Percentiles rank a stretch among this genome's conserved stretches.
phyloP scores from a whole-genome alignment of 2,888 invertebrate species.

The Pyralis farinalis region DNA sequence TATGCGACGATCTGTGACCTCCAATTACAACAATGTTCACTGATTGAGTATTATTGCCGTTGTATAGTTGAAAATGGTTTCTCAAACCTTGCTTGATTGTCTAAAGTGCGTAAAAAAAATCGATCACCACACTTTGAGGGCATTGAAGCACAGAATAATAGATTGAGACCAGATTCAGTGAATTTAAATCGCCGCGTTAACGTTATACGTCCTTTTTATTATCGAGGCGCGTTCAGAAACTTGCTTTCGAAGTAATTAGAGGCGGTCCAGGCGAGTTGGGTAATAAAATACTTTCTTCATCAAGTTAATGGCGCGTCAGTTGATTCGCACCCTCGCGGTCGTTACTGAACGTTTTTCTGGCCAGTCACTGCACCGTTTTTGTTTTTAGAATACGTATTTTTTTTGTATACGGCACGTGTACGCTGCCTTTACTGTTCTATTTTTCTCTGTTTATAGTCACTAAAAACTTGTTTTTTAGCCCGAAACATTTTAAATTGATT shows the following conservation, averaged over 20 bases:
- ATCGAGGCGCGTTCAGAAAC: constrained; percentile 12
- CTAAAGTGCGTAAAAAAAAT: too few species aligned
- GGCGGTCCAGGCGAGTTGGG: constrained; percentile 11
- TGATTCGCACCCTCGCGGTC: constrained; percentile 34
- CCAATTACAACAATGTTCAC: too few species aligned
- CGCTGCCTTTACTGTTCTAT: background rate
- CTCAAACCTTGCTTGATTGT: too few species aligned
- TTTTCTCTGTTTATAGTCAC: background rate
- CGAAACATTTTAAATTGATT: too few species aligned
- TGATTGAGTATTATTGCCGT: too few species aligned
- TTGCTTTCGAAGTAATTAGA: constrained; percentile 22
- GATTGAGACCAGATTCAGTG: constrained; percentile 7
- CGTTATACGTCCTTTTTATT: constrained; percentile 9
- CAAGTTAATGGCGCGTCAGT: constrained; percentile 50
- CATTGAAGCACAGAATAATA: too few species aligned
- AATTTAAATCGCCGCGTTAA: constrained; percentile 11
- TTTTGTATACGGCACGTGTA: background rate
- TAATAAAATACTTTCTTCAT: constrained; percentile 60
- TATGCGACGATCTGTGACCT: too few species aligned
- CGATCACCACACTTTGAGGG: constrained; percentile 4
- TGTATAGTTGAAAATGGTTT: too few species aligned
- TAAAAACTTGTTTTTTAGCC: background rate
- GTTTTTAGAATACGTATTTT: constrained; percentile 7
- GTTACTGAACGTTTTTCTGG: constrained; percentile 23
- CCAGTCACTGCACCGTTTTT: constrained; percentile 18